These are phyloP conservation scores for Perdita meconis DNA, from an alignment of 2,888 invertebrate species.

Conservation along the genomic window DNA sequence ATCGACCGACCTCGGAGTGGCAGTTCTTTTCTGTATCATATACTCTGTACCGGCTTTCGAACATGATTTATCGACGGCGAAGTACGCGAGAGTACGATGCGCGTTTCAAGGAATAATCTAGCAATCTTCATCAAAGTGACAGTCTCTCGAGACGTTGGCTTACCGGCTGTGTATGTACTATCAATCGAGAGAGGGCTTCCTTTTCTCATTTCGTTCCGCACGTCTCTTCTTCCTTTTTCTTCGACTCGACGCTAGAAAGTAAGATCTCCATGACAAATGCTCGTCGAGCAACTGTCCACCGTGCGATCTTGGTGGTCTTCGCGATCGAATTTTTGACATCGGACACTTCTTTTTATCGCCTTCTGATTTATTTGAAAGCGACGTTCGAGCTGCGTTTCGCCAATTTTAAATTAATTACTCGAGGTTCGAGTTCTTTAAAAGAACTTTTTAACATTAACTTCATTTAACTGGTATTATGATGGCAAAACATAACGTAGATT, in stretches of 20 bases:
- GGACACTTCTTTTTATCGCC: constrained; percentile 4
- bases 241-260: constrained; percentile 67
- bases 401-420: no score
- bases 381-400: no score
- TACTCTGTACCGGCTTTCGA: constrained; percentile 41
- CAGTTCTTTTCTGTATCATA: constrained; percentile 12
- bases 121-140: constrained; percentile 46
- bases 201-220: constrained; percentile 4
- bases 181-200: constrained; percentile 33
- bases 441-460: no score
- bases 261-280: constrained; percentile 78
- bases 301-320: constrained; percentile 69
- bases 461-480: no score
- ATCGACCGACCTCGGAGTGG: neutral
- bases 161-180: constrained; percentile 14
- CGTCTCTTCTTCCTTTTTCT: constrained; percentile 32
- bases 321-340: constrained; percentile 65
- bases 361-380: no score
- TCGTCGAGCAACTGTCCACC: constrained; percentile 54
- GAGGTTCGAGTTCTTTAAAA: no score
- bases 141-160: constrained; percentile 24
- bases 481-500: no score
- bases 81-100: constrained; percentile 26
- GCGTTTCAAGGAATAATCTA: constrained; percentile 53
- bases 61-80: constrained; percentile 59